Evolutionary conservation across 2,888 invertebrate species (phyloP).

Genomic region (Caenorhabditis macrosperma): DNA sequence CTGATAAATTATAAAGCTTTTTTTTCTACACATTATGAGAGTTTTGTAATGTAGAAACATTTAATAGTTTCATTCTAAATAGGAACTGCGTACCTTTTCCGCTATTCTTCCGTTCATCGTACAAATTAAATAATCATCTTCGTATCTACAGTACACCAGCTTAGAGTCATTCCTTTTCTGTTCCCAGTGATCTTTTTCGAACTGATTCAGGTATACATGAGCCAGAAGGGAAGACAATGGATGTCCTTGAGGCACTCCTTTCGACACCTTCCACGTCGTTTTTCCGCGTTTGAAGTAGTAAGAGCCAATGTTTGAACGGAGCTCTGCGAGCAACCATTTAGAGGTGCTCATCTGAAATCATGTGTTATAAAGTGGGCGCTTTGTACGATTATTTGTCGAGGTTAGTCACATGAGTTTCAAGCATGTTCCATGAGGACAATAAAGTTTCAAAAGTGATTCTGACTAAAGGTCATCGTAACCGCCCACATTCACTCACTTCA

Average conservation of each 20-base stretch:
- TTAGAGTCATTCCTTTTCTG: neutral
- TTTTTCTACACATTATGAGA: neutral
- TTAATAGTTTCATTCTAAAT: too few relatives aligned
- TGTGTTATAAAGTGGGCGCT: too few relatives aligned
- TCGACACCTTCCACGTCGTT: slow-evolving; percentile 1
- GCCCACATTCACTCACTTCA: neutral
- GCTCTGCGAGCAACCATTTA: slow-evolving; percentile 2
- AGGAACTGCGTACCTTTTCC: neutral
- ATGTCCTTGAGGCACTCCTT: slow-evolving; percentile 45
- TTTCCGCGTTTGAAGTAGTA: slow-evolving; percentile 22
- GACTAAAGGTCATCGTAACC: too few relatives aligned
- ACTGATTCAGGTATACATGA: slow-evolving; percentile 10
- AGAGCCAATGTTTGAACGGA: neutral
- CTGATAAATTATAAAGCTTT: slow-evolving; percentile 6
- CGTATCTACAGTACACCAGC: slow-evolving; percentile 25
- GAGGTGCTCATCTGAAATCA: neutral
- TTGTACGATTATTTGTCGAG: too few relatives aligned
- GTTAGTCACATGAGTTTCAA: too few relatives aligned
- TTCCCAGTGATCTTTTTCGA: slow-evolving; percentile 16
- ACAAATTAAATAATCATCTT: slow-evolving; percentile 25
- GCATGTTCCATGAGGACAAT: too few relatives aligned
- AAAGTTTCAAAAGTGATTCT: neutral
- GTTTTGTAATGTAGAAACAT: neutral
- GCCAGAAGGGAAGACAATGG: slow-evolving; percentile 28
- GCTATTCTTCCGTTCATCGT: slow-evolving; percentile 4